Evolutionary conservation across 2,797 vertebrate species (phyloP), one percentile per base, ranked within the genome.

Genomic region (Sebastes paucispinis): DNA sequence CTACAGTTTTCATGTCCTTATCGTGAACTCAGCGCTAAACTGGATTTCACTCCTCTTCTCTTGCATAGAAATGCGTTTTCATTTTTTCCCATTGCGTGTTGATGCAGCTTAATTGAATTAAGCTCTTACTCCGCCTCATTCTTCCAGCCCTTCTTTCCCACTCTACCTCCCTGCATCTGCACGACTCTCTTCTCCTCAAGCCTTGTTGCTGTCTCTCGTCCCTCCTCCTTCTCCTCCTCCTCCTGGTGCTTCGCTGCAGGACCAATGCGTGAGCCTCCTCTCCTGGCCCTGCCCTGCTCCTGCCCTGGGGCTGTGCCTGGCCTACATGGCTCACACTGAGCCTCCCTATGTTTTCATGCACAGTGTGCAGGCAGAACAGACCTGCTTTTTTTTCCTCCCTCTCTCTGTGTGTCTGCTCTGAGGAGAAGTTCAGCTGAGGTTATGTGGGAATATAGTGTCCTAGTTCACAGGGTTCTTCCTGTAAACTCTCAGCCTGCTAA

Each of bases 401-500:
- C 25, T 43, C 7, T 31, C 50, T 6, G 24, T 32, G 25, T 32
- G 25, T 75, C 59, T 60, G 31, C 39, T 60, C 65, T 12, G 52
- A 76, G 60, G 55, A 82, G 71, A 11, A 62, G 89, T 88, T 92
- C 87, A 89, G 70, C 66, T 66, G 77, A 90, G 86, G 85, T 83
- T 71, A 80, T 52, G 67, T 76, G 83, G 81, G 86, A 86, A 87
- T 80, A 69, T 75, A 75, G 70, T 64, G 76, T 86, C 65, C 79
- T 55, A 75, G 86, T 86, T 90, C 81, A 82, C 73, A 75, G 75
- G 82, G 87, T 89, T 89, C 73, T 84, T 84, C 68, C 76, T 70
- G 78, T 85, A 73, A 83, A 81, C 64, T 63, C 77, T 79, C 70
- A 81, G 70, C 73, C 62, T 83, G 81, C 79, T 90, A 82, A 81